A percentile compares a stretch with the other conserved stretches of the same genome.
Evolutionary conservation across 2,888 invertebrate genomes (phyloP).

Genomic region (Sarcophaga rosellei): DNA sequence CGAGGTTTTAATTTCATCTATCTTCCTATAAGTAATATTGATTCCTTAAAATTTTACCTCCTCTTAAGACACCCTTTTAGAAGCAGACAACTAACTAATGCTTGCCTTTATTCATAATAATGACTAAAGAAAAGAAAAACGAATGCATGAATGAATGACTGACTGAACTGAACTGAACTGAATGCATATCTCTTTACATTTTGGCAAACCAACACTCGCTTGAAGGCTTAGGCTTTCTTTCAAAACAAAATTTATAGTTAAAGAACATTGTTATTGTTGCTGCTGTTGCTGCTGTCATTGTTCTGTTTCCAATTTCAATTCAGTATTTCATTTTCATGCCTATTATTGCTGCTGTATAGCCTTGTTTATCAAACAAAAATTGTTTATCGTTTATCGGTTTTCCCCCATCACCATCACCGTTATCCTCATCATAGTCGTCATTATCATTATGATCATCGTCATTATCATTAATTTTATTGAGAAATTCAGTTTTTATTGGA

Average conservation of each 20-base stretch:
- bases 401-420: too few relatives aligned
- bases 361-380: background rate
- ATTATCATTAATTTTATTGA: conserved; percentile 61
- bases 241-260: background rate
- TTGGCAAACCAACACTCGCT: conserved; percentile 34
- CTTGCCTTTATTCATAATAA: background rate
- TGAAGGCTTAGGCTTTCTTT: background rate
- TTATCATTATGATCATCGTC: background rate
- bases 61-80: background rate
- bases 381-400: background rate
- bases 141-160: background rate
- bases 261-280: background rate
- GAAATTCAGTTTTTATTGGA: conserved; percentile 63
- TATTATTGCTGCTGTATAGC: background rate
- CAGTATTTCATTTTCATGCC: background rate
- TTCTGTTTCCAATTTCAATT: conserved; percentile 24
- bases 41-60: background rate
- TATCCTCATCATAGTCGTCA: background rate
- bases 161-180: background rate
- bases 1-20: too few relatives aligned
- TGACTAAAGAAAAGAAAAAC: background rate
- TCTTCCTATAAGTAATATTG: background rate
- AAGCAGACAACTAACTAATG: background rate
- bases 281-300: background rate
- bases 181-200: background rate